phyloP scores from a whole-genome alignment of 2,888 invertebrate species.

The Gastrophysa polygoni region DNA sequence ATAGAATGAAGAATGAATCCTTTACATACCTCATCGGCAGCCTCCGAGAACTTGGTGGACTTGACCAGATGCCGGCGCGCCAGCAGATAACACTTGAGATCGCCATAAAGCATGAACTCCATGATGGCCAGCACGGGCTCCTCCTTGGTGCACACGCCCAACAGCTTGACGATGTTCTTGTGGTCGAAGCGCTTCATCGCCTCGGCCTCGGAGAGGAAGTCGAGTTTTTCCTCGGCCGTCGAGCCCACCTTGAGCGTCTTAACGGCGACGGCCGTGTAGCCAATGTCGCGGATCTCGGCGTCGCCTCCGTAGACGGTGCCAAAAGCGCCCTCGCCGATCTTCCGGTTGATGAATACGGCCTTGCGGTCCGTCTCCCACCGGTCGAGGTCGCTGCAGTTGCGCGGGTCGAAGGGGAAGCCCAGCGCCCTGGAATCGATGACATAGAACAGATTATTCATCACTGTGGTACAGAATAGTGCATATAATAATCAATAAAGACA shows the following conservation, averaged over 20 bases:
- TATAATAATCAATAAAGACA: too few relatives aligned
- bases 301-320: slow-evolving; percentile 93
- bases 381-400: slow-evolving; percentile 63
- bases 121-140: slow-evolving; percentile 91
- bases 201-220: slow-evolving; percentile 91
- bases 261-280: slow-evolving; percentile 86
- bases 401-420: slow-evolving; percentile 65
- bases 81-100: slow-evolving; percentile 85
- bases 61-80: slow-evolving; percentile 83
- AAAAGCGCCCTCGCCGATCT: slow-evolving; percentile 89
- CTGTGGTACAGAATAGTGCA: too few relatives aligned
- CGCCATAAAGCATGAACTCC: slow-evolving; percentile 94
- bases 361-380: slow-evolving; percentile 89
- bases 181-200: slow-evolving; percentile 94
- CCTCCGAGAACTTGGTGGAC: slow-evolving; percentile 62
- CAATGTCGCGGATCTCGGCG: slow-evolving; percentile 70
- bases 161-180: slow-evolving; percentile 78
- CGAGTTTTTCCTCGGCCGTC: slow-evolving; percentile 83
- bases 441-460: too few relatives aligned
- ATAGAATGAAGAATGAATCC: neutral
- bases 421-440: slow-evolving; percentile 51
- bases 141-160: slow-evolving; percentile 85
- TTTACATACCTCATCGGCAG: slow-evolving; percentile 70
- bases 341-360: slow-evolving; percentile 83
- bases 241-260: slow-evolving; percentile 88